Evolutionary conservation across 2,888 invertebrate genomes (phyloP), one percentile per base, ranked within the genome.

Genomic region (Isoperla grammatica): DNA sequence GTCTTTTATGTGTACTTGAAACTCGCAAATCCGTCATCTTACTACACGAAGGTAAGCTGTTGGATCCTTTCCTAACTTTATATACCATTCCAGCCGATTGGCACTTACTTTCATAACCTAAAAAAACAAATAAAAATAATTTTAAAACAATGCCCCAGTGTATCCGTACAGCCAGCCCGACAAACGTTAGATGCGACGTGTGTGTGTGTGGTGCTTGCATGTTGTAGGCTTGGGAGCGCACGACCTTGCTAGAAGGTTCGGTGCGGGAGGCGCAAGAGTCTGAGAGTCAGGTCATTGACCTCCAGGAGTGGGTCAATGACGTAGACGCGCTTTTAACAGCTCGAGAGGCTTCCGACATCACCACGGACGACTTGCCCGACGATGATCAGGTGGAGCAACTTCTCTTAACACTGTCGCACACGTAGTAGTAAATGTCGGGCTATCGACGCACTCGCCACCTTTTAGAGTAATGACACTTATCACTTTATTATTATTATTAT

Each of bases 361-460:
- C 87, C 62, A 86, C 88, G 64, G 85, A 86, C 71, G 89, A 90
- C 76, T 79, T 89, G 68, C 90, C 90, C 37, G 85, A 87, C 69
- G 88, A 90, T 70, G 82, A 83, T 67, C 83, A 85, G 79, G 84
- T 83, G 72, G 69, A 29, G 8, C 29, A 29, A n/a, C n/a, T n/a
- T n/a, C n/a, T n/a, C n/a, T n/a, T 29, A 29, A 73, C 71, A 29
- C 29, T 29, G 5, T 29, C 29, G 63, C 49, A 50, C 43, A 20
- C 5, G n/a, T 17, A 29, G 29, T 50, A 35, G 23, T 12, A 9
- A 22, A 12, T 20, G 46, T 43, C 29, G 29, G 29, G 29, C 29
- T 29, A 29, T 29, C 11, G n/a, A n/a, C n/a, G n/a, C n/a, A n/a
- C n/a, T n/a, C n/a, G n/a, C n/a, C n/a, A n/a, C n/a, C 13, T 3